Evolutionary conservation across 2,888 invertebrate genomes (phyloP), one percentile per base, ranked within the genome.

Genomic region (Ornithoptera alexandrae): DNA sequence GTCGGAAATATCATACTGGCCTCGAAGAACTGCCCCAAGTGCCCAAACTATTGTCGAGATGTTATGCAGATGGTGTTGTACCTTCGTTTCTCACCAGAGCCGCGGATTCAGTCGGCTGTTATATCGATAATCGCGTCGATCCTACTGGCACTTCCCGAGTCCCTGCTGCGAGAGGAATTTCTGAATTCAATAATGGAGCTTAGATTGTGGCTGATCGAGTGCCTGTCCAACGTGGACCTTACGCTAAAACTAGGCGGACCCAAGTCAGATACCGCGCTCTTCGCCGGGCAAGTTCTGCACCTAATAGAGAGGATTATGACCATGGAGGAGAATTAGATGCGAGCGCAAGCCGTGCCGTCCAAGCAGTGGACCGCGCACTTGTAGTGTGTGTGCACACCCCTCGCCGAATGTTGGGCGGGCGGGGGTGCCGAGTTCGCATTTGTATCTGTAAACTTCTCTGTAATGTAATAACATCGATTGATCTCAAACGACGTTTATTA

Each of bases 61-160:
- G 89, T 96, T 1, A 88, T 97, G 0, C 94, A 95, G 73, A 92
- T 97, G 72, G 92, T 94, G 17, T 93, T 95, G 84, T 94, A 94
- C 68, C 85, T 97, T 75, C 90, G 95, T 58, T 96, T 94, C 77
- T 95, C 95, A 56, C 85, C 93, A 0, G 95, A 97, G 68, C 93
- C 95, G 0, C 94, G 94, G 75, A 94, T 97, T 1, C 93, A 96
- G 65, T 85, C 93, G 22, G 94, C 94, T 7, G 94, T 95, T 0
- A 89, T 97, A n/a, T 93, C 95, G 24, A 89, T 96, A 65, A 84
- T 96, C 1, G 95, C 95, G 0, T 91, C 95, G 0, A 94, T 95
- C 0, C 81, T 96, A 0, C 79, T 96, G 4, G 94, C 93, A 0
- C 88, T 95, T 17, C 95, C 96, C 0, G 81, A 90, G 0, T 84